A percentile compares a stretch with the other conserved stretches of the same genome.
Evolutionary conservation across 1,140 invertebrate species (phyloP).

Genomic region (Colletes latitarsis): DNA sequence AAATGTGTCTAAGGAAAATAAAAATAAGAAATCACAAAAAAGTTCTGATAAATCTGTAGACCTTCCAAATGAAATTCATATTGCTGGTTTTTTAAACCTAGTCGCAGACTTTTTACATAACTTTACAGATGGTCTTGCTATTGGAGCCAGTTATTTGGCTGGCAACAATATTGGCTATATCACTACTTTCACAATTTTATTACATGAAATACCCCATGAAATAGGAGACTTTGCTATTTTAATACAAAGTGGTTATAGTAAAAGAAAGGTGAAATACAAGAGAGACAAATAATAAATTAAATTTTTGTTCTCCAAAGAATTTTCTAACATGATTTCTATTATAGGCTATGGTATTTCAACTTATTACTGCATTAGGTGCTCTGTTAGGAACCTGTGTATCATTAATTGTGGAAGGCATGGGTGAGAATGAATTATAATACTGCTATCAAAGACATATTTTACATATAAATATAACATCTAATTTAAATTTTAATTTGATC

Average conservation of each 20-base stretch:
- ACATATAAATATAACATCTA: neutral
- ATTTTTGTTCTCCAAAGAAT: constrained; percentile 14
- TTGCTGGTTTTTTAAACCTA: constrained; percentile 96
- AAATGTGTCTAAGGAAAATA: constrained; percentile 70
- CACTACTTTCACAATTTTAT: constrained; percentile 95
- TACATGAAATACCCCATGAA: constrained; percentile 99
- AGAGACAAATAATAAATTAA: neutral
- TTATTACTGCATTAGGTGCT: constrained; percentile 96
- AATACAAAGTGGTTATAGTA: constrained; percentile 94
- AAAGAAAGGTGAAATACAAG: constrained; percentile 85
- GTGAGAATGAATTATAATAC: constrained; percentile 71
- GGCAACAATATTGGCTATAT: constrained; percentile 91
- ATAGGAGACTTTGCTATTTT: constrained; percentile 99
- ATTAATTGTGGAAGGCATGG: constrained; percentile 88
- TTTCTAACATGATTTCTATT: constrained; percentile 52
- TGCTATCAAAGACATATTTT: neutral
- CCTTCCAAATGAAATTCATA: constrained; percentile 87
- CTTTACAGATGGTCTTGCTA: constrained; percentile 98
- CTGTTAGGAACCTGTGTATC: constrained; percentile 94
- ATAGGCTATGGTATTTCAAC: constrained; percentile 94
- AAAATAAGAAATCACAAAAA: constrained; percentile 54
- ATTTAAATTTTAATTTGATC: constrained; percentile 32
- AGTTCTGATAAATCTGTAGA: constrained; percentile 63
- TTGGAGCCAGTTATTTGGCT: constrained; percentile 97
- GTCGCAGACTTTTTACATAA: constrained; percentile 98